phyloP scores from a whole-genome alignment of 2,888 invertebrate species.

The Nymphalis polychloros region DNA sequence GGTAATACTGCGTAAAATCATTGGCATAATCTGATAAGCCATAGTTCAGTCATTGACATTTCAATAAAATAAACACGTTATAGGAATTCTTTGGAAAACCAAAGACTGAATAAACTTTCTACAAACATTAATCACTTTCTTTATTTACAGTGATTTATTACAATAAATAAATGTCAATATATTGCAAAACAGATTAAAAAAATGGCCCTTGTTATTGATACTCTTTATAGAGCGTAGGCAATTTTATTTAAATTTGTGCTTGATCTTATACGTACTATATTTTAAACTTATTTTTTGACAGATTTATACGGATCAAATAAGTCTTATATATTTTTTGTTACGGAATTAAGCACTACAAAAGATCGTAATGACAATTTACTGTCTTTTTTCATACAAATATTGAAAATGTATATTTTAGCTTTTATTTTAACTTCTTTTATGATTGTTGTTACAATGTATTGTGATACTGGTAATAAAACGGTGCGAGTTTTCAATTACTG shows the following conservation, averaged over 20 bases:
- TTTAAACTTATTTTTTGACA: too few species aligned
- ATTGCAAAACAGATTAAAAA: too few species aligned
- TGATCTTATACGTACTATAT: too few species aligned
- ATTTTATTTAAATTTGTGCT: too few species aligned
- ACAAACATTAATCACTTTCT: too few species aligned
- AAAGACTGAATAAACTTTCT: too few species aligned
- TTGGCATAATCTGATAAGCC: conserved; percentile 50
- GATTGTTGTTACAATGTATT: conserved; percentile 43
- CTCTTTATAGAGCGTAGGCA: background rate
- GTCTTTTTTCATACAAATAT: background rate
- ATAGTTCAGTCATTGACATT: conserved; percentile 37
- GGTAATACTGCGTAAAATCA: conserved; percentile 53
- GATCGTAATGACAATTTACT: background rate
- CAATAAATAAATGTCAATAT: too few species aligned
- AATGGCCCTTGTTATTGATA: too few species aligned
- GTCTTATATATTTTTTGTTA: background rate
- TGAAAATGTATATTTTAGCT: conserved; percentile 33
- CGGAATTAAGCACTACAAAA: background rate
- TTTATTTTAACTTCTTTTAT: conserved; percentile 51
- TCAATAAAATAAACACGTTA: too few species aligned
- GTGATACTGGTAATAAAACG: conserved; percentile 36
- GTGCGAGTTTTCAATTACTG: conserved; percentile 54
- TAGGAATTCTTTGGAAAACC: too few species aligned
- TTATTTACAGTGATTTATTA: too few species aligned
- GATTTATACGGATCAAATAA: background rate